Conservation (phyloP, 2,888 invertebrate species). For the Flabesymbios commensalis region DNA sequence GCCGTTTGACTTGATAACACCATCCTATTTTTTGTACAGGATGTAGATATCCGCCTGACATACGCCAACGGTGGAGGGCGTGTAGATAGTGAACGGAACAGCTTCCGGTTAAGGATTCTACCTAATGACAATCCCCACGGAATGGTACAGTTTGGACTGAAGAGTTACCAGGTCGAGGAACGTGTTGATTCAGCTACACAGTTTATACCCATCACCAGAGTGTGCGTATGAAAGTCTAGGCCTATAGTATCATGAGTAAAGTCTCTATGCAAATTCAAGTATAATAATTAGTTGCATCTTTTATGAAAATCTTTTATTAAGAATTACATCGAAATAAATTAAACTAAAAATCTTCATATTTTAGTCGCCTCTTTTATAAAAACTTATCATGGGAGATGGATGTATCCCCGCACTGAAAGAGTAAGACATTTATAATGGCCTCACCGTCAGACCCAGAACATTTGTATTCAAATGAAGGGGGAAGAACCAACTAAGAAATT, state of each 20-base stretch:
- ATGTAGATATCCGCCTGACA: conserved; percentile 42
- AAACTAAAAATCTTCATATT: too few species aligned
- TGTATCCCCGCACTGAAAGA: too few species aligned
- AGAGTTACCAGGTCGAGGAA: conserved; percentile 40
- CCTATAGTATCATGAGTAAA: neutral
- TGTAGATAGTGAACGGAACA: conserved; percentile 37
- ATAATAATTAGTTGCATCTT: neutral
- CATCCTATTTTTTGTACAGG: too few species aligned
- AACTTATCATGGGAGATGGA: too few species aligned
- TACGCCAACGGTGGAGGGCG: conserved; percentile 48
- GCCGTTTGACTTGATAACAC: too few species aligned
- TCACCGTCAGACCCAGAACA: too few species aligned
- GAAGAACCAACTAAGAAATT: too few species aligned
- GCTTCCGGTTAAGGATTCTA: conserved; percentile 44
- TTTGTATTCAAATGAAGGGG: too few species aligned
- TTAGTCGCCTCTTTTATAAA: too few species aligned
- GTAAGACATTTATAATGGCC: too few species aligned
- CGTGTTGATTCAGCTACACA: conserved; percentile 38
- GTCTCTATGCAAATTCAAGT: neutral
- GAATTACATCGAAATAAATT: too few species aligned
- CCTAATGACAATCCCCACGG: conserved; percentile 59
- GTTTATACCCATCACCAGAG: conserved; percentile 40
- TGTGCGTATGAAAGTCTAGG: conserved; percentile 46
- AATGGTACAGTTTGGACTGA: conserved; percentile 41
- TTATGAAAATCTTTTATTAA: neutral